These are phyloP conservation scores for Cacatua alba DNA, from an alignment of 2,113 vertebrate genomes.

Conservation along the genomic window DNA sequence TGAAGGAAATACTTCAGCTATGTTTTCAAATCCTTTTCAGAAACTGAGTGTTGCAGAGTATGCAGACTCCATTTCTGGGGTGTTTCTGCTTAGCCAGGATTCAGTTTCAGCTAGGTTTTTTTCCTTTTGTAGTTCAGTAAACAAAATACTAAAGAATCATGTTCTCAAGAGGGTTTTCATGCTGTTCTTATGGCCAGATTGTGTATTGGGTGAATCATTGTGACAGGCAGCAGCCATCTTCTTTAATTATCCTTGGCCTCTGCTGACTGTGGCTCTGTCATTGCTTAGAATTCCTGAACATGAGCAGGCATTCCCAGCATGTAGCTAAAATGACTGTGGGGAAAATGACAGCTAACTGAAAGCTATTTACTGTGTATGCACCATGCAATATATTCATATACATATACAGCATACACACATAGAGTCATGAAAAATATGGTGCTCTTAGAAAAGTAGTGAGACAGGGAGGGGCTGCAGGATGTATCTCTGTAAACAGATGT, in stretches of 20 bases:
- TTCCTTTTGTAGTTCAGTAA: background rate
- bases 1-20: background rate
- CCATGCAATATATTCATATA: background rate
- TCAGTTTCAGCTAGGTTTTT: background rate
- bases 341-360: background rate
- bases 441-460: background rate
- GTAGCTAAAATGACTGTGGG: background rate
- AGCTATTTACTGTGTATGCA: background rate
- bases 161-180: background rate
- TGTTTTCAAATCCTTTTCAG: background rate
- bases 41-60: background rate
- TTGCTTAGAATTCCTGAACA: background rate
- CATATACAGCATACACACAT: too few relatives aligned
- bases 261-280: background rate
- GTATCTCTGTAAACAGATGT: background rate
- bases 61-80: background rate
- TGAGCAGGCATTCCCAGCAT: background rate
- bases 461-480: background rate
- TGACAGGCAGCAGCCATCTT: background rate
- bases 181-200: background rate
- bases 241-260: background rate
- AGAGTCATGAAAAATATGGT: background rate
- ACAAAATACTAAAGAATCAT: background rate
- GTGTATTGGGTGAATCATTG: background rate
- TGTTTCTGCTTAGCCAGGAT: background rate